phyloP scores from a whole-genome alignment of 2,888 invertebrate species.

The Agrotis clavis region DNA sequence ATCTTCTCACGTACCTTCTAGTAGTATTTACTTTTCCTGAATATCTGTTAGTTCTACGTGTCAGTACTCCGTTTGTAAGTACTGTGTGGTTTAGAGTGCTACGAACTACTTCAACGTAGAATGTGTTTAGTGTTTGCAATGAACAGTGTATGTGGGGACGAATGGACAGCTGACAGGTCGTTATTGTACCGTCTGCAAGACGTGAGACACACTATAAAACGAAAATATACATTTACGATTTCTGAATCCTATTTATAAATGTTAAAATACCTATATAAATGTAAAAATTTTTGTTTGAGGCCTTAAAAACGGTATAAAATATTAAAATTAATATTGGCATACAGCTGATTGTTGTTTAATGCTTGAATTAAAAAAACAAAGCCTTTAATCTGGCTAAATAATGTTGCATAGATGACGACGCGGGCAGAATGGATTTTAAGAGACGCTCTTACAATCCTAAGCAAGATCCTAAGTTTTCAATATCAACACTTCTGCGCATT shows the following conservation, averaged over 20 bases:
- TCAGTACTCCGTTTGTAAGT: slow-evolving; percentile 23
- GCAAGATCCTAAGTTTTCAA: slow-evolving; percentile 11
- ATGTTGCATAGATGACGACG: no score
- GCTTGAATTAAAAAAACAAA: no score
- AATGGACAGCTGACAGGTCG: slow-evolving; percentile 42
- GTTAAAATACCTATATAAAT: no score
- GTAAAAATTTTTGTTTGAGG: no score
- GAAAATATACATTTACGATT: slow-evolving; percentile 3
- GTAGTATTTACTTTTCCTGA: slow-evolving; percentile 48
- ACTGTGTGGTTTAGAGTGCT: slow-evolving; percentile 33
- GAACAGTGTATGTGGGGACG: slow-evolving; percentile 15
- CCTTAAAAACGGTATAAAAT: no score
- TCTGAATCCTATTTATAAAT: no score
- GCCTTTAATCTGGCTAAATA: no score
- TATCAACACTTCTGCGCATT: slow-evolving; percentile 1
- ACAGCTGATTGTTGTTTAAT: no score
- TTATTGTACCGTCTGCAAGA: slow-evolving; percentile 24
- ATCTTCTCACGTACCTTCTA: slow-evolving; percentile 45
- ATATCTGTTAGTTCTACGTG: slow-evolving; percentile 36
- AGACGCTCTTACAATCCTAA: not conserved
- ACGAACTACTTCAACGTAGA: slow-evolving; percentile 16
- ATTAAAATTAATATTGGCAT: no score
- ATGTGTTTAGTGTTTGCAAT: slow-evolving; percentile 32
- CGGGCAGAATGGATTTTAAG: no score
- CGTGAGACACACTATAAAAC: not conserved